Evolutionary conservation across 2,888 invertebrate genomes (phyloP).

Genomic region (Brachypalpus laphriformis): DNA sequence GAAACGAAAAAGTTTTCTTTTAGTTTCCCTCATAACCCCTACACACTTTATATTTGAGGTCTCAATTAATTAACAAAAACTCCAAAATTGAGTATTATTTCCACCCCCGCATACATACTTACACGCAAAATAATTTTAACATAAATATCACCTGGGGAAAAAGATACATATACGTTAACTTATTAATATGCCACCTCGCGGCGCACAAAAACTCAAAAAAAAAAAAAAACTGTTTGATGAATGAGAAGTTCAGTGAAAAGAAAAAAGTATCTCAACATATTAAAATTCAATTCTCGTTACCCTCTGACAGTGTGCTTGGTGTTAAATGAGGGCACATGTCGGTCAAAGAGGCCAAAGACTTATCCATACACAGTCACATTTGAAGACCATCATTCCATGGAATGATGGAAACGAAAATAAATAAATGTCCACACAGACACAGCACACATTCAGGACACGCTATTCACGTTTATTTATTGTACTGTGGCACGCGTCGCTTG

Average conservation of each 20-base stretch:
- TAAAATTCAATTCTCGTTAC: constrained; percentile 65
- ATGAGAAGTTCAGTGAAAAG: constrained; percentile 27
- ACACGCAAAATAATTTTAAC: constrained; percentile 48
- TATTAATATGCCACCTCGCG: constrained; percentile 25
- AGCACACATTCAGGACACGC: constrained; percentile 57
- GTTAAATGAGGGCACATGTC: constrained; percentile 72
- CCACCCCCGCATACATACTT: constrained; percentile 29
- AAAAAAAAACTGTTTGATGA: constrained; percentile 52
- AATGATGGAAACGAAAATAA: constrained; percentile 49
- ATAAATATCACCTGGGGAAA: constrained; percentile 48
- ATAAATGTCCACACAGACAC: constrained; percentile 58
- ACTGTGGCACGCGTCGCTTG: constrained; percentile 65
- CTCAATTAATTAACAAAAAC: constrained; percentile 66
- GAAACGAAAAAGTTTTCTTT: not conserved
- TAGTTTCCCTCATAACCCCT: not conserved
- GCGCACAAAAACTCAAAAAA: not conserved
- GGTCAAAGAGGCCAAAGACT: constrained; percentile 64
- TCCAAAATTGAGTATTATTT: constrained; percentile 24
- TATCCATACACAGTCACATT: constrained; percentile 31
- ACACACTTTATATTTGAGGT: constrained; percentile 17
- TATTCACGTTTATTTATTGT: constrained; percentile 67
- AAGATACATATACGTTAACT: not conserved
- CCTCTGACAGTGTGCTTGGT: constrained; percentile 47
- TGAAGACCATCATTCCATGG: constrained; percentile 6
- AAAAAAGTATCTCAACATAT: constrained; percentile 56